phyloP scores from a whole-genome alignment of 2,113 vertebrate species.

The Heloderma charlesbogerti region DNA sequence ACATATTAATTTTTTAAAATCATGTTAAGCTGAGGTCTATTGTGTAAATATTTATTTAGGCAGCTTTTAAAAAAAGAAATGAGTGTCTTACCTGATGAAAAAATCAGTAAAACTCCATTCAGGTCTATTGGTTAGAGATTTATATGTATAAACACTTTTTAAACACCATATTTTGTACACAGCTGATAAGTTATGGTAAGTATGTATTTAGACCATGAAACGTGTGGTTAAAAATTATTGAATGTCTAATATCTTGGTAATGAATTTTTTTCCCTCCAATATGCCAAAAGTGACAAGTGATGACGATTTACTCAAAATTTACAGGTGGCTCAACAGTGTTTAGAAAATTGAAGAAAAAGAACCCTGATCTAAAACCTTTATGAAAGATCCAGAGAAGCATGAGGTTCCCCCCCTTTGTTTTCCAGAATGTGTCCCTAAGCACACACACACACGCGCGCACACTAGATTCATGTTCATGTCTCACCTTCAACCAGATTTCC shows the following conservation, averaged over 20 bases:
- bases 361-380: not conserved
- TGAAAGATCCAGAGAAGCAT: constrained; percentile 5
- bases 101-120: constrained; percentile 73
- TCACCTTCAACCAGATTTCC: not conserved
- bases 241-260: constrained; percentile 70
- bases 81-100: constrained; percentile 75
- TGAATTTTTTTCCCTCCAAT: constrained; percentile 61
- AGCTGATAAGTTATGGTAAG: constrained; percentile 71
- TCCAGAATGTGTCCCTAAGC: too few relatives aligned
- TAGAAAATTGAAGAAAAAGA: not conserved
- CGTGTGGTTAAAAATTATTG: constrained; percentile 71
- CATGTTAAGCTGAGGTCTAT: constrained; percentile 76
- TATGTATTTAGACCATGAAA: constrained; percentile 74
- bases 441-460: not conserved
- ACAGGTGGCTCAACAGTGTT: not conserved
- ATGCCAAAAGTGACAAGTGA: constrained; percentile 65
- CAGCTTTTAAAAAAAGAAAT: constrained; percentile 75
- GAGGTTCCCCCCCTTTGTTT: not conserved
- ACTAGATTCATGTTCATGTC: not conserved
- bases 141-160: constrained; percentile 79
- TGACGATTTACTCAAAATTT: constrained; percentile 61
- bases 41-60: constrained; percentile 79
- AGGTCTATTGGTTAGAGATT: constrained; percentile 74
- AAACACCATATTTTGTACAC: constrained; percentile 75
- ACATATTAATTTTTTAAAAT: constrained; percentile 73